Conservation (phyloP, 2,888 invertebrate genomes). For the Lepetodrilus schrolli region DNA sequence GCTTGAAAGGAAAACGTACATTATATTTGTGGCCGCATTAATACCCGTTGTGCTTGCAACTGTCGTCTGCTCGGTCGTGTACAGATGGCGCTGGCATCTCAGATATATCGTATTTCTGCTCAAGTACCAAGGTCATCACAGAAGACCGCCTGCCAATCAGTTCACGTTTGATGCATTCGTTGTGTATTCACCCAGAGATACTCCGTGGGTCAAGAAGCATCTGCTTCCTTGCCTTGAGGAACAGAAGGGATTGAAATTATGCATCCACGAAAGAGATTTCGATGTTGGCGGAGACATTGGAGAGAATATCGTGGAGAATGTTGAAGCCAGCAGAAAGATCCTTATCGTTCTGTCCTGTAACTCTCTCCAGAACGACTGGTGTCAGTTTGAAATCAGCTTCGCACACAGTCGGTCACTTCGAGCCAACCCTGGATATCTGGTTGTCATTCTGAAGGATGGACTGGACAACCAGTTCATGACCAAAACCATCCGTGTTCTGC, state of each 20-base stretch:
- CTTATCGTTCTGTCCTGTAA: not conserved
- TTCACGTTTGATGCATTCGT: not conserved
- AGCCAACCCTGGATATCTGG: not conserved
- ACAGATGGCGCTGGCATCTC: constrained; percentile 18
- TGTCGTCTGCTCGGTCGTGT: not conserved
- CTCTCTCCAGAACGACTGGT: not conserved
- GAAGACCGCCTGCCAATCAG: not conserved
- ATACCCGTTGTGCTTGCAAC: not conserved
- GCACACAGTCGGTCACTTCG: not conserved
- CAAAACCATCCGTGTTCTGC: not conserved
- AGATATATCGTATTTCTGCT: not conserved
- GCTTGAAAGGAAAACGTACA: not conserved
- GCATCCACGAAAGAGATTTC: constrained; percentile 17
- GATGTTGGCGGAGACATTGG: not conserved
- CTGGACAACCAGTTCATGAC: not conserved
- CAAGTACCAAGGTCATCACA: not conserved
- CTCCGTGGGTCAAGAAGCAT: not conserved
- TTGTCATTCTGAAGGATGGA: constrained; percentile 1
- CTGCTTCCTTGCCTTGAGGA: constrained; percentile 12
- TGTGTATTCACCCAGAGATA: not conserved
- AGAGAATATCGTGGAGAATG: constrained; percentile 17
- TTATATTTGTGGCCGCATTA: not conserved
- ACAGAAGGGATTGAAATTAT: not conserved
- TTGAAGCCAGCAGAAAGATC: not conserved
- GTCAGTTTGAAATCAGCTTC: constrained; percentile 18